A percentile compares a stretch with the other conserved stretches of the same genome.
These are phyloP conservation scores for Carlito syrichta DNA, from an alignment of 2,113 vertebrate species.

Conservation along the genomic window DNA sequence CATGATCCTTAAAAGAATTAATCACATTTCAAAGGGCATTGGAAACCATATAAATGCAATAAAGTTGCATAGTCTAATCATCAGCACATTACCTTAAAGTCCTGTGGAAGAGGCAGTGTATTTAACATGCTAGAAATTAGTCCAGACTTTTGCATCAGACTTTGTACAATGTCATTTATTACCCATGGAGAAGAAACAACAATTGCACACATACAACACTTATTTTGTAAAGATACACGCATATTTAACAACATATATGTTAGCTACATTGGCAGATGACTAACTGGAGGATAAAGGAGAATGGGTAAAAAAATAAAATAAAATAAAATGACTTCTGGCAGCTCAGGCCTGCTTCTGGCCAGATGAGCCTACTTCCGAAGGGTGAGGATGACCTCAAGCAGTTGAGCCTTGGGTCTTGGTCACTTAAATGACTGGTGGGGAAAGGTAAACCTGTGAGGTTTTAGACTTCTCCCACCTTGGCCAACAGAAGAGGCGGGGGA, in stretches of 20 bases:
- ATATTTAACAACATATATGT: not conserved
- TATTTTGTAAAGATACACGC: not conserved
- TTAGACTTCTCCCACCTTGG: too few species aligned
- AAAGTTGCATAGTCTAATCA: conserved; percentile 32
- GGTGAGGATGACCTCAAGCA: not conserved
- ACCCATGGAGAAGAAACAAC: conserved; percentile 10
- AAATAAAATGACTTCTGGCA: not conserved
- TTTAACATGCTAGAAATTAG: conserved; percentile 20
- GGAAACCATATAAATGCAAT: conserved; percentile 63
- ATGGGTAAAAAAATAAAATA: not conserved
- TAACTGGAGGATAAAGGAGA: not conserved
- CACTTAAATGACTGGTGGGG: not conserved
- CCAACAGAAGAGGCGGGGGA: too few species aligned
- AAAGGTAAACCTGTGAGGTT: too few species aligned
- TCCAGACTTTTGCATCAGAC: not conserved
- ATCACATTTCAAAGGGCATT: conserved; percentile 70
- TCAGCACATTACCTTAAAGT: conserved; percentile 1
- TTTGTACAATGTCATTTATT: conserved; percentile 5
- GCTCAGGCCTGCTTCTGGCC: not conserved
- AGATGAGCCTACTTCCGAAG: not conserved
- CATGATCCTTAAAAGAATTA: conserved; percentile 59
- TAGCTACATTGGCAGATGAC: not conserved
- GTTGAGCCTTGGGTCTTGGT: not conserved
- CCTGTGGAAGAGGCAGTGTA: not conserved
- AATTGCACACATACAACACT: not conserved